Conservation (phyloP, 2,888 invertebrate genomes). For the Calephelis perditalis region DNA sequence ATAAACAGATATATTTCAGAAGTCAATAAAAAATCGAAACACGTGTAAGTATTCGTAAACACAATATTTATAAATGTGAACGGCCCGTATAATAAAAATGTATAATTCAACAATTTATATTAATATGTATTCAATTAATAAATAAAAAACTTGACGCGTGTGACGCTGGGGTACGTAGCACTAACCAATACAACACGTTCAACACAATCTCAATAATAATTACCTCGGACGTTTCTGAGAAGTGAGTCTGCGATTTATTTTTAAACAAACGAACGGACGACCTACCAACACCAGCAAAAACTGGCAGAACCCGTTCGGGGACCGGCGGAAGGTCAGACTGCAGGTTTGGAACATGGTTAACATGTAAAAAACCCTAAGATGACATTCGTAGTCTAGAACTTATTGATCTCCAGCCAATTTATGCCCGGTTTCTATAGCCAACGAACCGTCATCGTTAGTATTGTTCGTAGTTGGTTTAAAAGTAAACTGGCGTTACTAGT, state of each 20-base stretch:
- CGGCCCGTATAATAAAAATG: no score
- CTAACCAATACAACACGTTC: neutral
- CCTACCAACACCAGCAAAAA: neutral
- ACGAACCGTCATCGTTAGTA: no score
- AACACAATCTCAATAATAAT: neutral
- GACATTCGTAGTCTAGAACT: slow-evolving; percentile 22
- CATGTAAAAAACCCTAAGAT: no score
- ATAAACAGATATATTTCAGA: no score
- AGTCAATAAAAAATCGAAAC: no score
- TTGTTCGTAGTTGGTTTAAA: no score
- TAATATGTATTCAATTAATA: neutral
- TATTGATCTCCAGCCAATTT: neutral
- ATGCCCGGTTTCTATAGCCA: no score
- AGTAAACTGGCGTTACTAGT: neutral
- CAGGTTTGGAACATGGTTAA: no score
- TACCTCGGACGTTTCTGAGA: neutral
- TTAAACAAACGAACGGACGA: neutral
- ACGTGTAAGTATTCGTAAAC: no score
- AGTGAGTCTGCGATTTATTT: neutral
- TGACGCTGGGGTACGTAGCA: neutral
- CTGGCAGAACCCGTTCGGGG: slow-evolving; percentile 6
- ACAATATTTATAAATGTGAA: no score
- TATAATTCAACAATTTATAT: no score
- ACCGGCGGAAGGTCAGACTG: slow-evolving; percentile 1
- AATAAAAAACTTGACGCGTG: neutral